Conservation (phyloP, 2,888 invertebrate species). For the Suillia variegata region DNA sequence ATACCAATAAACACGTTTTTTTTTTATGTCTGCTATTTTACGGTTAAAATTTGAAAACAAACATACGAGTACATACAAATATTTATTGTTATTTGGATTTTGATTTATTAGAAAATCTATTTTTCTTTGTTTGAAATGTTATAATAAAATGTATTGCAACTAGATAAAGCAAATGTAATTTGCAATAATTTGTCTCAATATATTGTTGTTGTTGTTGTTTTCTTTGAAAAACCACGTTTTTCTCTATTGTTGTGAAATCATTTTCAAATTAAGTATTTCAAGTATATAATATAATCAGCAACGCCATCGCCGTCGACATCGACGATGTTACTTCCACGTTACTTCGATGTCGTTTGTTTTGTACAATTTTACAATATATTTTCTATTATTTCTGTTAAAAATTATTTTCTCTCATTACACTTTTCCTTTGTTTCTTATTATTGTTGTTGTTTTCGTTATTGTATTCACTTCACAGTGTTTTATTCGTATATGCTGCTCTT, state of each 20-base stretch:
- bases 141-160: no score
- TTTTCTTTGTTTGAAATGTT: no score
- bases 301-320: no score
- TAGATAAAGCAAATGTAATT: not conserved
- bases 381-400: not conserved
- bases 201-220: not conserved
- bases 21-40: no score
- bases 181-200: not conserved
- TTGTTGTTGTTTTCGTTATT: constrained; percentile 28
- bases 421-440: constrained; percentile 19
- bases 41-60: no score
- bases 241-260: constrained; percentile 27
- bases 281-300: not conserved
- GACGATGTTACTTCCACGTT: no score
- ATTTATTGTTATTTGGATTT: no score
- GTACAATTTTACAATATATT: not conserved
- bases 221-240: not conserved
- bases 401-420: constrained; percentile 3
- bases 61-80: no score
- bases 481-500: no score
- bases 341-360: constrained; percentile 2
- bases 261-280: constrained; percentile 5
- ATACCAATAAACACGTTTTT: no score
- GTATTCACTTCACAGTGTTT: constrained; percentile 42
- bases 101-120: no score